Evolutionary conservation across 2,888 invertebrate genomes (phyloP), one percentile per base, ranked within the genome.

Genomic region (Polymixis lichenea): DNA sequence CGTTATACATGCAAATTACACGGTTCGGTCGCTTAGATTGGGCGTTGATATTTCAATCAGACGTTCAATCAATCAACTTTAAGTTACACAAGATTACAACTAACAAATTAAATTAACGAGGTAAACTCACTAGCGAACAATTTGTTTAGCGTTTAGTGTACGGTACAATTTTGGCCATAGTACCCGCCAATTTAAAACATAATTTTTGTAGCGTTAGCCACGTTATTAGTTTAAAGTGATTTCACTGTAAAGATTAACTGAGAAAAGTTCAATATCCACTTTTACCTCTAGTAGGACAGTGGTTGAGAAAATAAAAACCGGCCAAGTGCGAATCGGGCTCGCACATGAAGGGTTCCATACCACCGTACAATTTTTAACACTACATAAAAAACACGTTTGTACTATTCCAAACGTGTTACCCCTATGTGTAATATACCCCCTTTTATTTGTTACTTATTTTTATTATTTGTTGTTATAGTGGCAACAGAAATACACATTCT

Each of bases 61-160:
- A 25, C 32, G 25, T 11, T 46, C 49, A 58, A 81, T 77, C 32
- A 64, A 74, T 77, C 81, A 81, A 65, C 28, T 72, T 7, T 11
- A 19, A 11, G 56, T 8, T 70, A 28, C 15, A 43, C 43, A 17
- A 61, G 22, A 72, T 51, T 56, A 51, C 17, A 28, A 56, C 72
- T 19, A 25, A 77, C n/a, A 46, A 53, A 43, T 49, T 28, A 15
- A 56, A n/a, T 55, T 9, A 38, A 53, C 22, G 2, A 38, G 1
- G 6, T 62, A 46, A 53, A 17, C 73, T 58, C 4, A 58, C 7
- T 22, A 32, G 13, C 6, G 19, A n/a, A 46, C 4, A 28, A 8
- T 68, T 58, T 28, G n/a, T 49, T 43, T n/a, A 17, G 11, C 15
- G 17, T 13, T 25, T 71, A 71, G 9, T 19, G 49, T 53, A 11